phyloP scores from a whole-genome alignment of 2,797 vertebrate species.

The Tympanoctomys barrerae region DNA sequence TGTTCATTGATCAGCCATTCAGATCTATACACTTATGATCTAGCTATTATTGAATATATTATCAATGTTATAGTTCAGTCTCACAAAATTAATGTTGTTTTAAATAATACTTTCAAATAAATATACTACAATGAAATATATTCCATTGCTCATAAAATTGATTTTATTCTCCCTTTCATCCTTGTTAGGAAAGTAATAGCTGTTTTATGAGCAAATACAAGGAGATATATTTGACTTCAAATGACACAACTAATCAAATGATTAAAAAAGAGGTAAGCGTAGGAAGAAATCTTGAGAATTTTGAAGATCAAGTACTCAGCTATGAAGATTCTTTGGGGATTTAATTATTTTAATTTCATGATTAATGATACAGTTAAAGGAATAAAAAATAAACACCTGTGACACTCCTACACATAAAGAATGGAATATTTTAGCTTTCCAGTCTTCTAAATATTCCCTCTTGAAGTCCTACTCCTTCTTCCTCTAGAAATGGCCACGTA shows the following conservation, averaged over 20 bases:
- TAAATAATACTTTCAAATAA: constrained; percentile 33
- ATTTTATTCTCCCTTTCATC: constrained; percentile 81
- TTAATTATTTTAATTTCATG: constrained; percentile 4
- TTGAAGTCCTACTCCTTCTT: background rate
- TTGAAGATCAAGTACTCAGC: background rate
- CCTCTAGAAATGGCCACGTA: background rate
- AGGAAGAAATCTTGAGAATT: background rate
- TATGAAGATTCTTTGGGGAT: background rate
- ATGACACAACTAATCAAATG: constrained; percentile 76
- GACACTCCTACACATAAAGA: background rate
- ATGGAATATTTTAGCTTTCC: background rate
- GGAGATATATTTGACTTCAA: constrained; percentile 79
- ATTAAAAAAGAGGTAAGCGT: constrained; percentile 65
- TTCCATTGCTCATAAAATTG: constrained; percentile 80
- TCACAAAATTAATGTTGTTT: background rate
- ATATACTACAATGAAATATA: constrained; percentile 71
- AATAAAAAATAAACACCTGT: background rate
- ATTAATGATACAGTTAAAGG: background rate
- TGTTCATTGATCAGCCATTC: background rate
- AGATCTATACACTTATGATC: background rate
- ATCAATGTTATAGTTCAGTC: background rate
- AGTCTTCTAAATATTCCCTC: background rate
- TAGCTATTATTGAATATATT: background rate
- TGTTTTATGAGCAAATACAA: constrained; percentile 72
- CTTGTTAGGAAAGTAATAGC: constrained; percentile 75